phyloP scores from a whole-genome alignment of 2,888 invertebrate species.

The Lithosia quadra region DNA sequence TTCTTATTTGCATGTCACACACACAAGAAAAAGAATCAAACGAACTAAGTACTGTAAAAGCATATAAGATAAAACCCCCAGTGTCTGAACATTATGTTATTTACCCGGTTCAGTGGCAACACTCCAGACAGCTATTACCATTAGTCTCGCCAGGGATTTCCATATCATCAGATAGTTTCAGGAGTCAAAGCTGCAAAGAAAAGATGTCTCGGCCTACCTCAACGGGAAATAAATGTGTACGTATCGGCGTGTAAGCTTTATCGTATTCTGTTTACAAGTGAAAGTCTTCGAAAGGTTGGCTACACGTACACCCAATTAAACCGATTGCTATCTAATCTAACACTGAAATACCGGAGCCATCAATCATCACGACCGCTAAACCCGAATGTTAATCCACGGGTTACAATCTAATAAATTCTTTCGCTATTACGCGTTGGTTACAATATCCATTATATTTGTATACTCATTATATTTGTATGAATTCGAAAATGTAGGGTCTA shows the following conservation, averaged over 20 bases:
- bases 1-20: too few species aligned
- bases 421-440: neutral
- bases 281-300: conserved; percentile 39
- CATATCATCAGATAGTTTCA: neutral
- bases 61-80: neutral
- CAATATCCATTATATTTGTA: too few species aligned
- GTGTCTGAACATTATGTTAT: neutral
- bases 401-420: neutral
- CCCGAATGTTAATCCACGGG: conserved; percentile 9
- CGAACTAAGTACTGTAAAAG: too few species aligned
- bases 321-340: conserved; percentile 39
- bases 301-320: conserved; percentile 40
- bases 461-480: neutral
- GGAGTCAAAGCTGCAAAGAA: neutral
- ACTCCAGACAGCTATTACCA: neutral
- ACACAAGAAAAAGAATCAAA: neutral
- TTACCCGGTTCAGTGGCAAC: neutral
- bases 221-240: neutral
- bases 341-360: conserved; percentile 31
- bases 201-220: neutral
- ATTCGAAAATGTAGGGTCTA: neutral
- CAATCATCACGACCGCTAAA: conserved; percentile 38
- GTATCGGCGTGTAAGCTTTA: conserved; percentile 9
- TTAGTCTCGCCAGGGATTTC: neutral
- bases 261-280: conserved; percentile 39